These are phyloP conservation scores for Lerema accius DNA, from an alignment of 1,140 invertebrate genomes.

Conservation along the genomic window DNA sequence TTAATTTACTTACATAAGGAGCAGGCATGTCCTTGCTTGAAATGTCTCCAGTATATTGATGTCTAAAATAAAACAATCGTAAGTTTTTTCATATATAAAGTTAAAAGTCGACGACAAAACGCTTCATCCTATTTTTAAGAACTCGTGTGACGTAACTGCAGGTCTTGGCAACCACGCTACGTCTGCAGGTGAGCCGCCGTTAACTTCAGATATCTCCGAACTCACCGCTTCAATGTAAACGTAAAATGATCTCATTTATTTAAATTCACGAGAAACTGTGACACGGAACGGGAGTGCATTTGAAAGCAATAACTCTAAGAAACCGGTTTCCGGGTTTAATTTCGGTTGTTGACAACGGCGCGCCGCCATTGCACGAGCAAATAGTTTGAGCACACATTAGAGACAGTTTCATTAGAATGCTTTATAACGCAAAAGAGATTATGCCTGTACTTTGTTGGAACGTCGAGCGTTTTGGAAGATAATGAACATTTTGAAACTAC, in stretches of 20 bases:
- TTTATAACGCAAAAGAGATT: constrained; percentile 25
- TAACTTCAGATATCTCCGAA: not conserved
- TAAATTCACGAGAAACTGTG: not conserved
- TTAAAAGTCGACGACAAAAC: no score
- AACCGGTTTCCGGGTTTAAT: constrained; percentile 27
- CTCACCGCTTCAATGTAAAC: not conserved
- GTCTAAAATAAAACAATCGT: no score
- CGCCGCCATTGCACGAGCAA: constrained; percentile 18
- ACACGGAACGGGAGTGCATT: constrained; percentile 11
- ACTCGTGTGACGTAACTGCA: no score
- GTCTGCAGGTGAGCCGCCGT: not conserved
- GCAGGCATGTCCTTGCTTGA: no score
- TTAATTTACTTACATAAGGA: no score
- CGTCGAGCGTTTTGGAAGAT: not conserved
- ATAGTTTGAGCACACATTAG: constrained; percentile 33
- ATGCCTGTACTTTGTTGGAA: not conserved
- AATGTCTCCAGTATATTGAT: no score
- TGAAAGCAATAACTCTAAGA: constrained; percentile 33
- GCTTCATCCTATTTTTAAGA: no score
- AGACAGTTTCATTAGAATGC: constrained; percentile 20
- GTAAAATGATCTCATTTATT: not conserved
- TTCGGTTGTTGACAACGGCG: constrained; percentile 28
- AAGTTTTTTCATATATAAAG: no score
- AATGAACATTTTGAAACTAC: no score
- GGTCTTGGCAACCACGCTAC: not conserved